A percentile compares a stretch with the other conserved stretches of the same genome.
These are phyloP conservation scores for Maniola jurtina DNA, from an alignment of 1,140 invertebrate genomes.

Conservation along the genomic window DNA sequence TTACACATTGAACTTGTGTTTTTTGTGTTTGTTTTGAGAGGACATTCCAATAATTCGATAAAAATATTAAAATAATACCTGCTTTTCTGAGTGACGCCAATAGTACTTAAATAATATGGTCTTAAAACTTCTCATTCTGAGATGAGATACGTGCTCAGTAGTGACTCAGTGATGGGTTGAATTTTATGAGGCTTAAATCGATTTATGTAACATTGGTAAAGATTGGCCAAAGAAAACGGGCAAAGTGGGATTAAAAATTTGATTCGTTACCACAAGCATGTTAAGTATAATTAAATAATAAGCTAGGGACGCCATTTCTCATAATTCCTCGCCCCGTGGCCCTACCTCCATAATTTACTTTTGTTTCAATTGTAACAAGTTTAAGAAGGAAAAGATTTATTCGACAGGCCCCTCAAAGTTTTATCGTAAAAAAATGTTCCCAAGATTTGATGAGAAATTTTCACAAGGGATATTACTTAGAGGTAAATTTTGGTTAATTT, in stretches of 20 bases:
- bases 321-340: slow-evolving; percentile 50
- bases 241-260: not conserved
- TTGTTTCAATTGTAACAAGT: slow-evolving; percentile 70
- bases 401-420: slow-evolving; percentile 40
- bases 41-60: too few species aligned
- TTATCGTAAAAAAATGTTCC: slow-evolving; percentile 28
- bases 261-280: slow-evolving; percentile 5
- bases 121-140: too few species aligned
- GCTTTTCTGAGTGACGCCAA: too few species aligned
- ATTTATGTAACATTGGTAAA: not conserved
- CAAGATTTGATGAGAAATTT: slow-evolving; percentile 22
- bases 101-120: too few species aligned
- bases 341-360: slow-evolving; percentile 58
- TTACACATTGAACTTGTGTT: too few species aligned
- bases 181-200: not conserved
- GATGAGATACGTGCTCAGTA: too few species aligned
- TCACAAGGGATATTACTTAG: slow-evolving; percentile 4
- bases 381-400: slow-evolving; percentile 58
- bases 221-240: not conserved
- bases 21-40: too few species aligned
- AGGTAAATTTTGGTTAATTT: slow-evolving; percentile 3
- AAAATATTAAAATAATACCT: too few species aligned
- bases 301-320: slow-evolving; percentile 49
- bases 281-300: slow-evolving; percentile 36
- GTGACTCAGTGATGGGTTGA: too few species aligned